phyloP scores from a whole-genome alignment of 2,113 vertebrate species.

The Semnopithecus entellus region DNA sequence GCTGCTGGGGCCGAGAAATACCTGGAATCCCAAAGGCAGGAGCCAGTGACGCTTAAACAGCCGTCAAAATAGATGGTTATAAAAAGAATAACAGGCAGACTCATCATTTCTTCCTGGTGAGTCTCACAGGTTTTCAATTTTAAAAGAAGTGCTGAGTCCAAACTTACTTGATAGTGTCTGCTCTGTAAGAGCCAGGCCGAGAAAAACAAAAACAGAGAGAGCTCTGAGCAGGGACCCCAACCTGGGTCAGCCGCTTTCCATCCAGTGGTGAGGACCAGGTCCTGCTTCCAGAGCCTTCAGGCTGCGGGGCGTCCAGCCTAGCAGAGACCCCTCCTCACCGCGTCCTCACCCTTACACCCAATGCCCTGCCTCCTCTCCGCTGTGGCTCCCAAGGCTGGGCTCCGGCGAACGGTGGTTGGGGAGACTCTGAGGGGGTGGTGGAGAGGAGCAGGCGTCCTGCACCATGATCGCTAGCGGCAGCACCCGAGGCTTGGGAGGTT shows the following conservation, averaged over 20 bases:
- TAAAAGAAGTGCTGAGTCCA: neutral
- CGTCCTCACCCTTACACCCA: neutral
- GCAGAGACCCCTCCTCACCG: no score
- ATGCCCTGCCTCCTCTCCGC: neutral
- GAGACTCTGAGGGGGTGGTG: neutral
- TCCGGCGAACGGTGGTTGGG: neutral
- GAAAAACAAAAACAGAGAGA: neutral
- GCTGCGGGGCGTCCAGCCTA: neutral
- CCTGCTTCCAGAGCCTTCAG: neutral
- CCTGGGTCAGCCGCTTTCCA: no score
- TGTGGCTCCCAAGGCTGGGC: neutral
- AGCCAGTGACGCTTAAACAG: neutral
- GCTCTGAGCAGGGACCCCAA: neutral
- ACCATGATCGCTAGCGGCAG: neutral
- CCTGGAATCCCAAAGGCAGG: neutral
- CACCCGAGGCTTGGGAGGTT: neutral
- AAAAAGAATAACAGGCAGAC: conserved; percentile 2
- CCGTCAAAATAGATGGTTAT: neutral
- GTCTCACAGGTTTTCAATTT: neutral
- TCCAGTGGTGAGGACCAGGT: neutral
- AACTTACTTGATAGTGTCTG: neutral
- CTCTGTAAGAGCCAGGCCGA: neutral
- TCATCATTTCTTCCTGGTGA: neutral
- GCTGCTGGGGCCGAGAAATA: neutral
- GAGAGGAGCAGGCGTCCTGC: neutral